A percentile compares a stretch with the other conserved stretches of the same genome.
phyloP scores from a whole-genome alignment of 2,113 vertebrate genomes.

The Chamaetylas fuelleborni region DNA sequence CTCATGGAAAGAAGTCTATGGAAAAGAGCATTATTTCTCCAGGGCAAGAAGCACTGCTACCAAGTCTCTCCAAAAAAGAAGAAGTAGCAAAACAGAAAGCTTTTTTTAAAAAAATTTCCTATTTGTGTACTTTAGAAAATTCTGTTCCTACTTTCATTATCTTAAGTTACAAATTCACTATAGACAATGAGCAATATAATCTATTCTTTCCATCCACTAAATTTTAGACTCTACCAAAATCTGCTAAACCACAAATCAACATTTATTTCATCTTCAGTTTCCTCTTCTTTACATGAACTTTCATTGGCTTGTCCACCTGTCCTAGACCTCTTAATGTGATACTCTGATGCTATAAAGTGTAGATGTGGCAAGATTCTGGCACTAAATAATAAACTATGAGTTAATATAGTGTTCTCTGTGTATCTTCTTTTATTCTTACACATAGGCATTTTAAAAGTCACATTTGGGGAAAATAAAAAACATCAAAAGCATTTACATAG shows the following conservation, averaged over 20 bases:
- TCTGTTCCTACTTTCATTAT: neutral
- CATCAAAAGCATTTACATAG: neutral
- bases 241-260: neutral
- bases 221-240: neutral
- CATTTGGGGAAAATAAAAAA: neutral
- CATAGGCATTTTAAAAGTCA: neutral
- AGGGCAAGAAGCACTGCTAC: neutral
- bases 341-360: neutral
- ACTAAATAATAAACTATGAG: neutral
- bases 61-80: neutral
- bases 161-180: neutral
- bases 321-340: neutral
- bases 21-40: neutral
- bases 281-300: neutral
- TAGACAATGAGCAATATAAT: neutral
- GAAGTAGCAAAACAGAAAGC: rapidly evolving
- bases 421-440: neutral
- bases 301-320: neutral
- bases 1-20: neutral
- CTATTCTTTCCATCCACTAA: neutral
- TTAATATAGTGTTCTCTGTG: neutral
- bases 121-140: neutral
- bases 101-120: neutral
- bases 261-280: neutral
- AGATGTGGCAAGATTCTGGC: neutral